These are phyloP conservation scores for Caloenas nicobarica DNA, from an alignment of 2,113 vertebrate species.

Conservation along the genomic window DNA sequence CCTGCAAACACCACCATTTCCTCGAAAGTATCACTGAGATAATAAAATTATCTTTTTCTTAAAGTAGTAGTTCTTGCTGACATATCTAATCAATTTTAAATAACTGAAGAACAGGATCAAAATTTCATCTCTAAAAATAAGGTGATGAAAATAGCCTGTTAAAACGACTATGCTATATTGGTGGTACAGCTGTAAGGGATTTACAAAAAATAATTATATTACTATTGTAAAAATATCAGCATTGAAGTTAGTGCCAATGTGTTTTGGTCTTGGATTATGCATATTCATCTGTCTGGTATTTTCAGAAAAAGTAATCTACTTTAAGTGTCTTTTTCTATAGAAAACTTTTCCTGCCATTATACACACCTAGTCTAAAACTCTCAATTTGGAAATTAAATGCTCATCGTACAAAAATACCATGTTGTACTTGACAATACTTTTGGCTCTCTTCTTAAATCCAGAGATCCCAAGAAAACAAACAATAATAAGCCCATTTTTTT, in stretches of 20 bases:
- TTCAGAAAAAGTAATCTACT: not conserved
- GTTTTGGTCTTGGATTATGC: slow-evolving; percentile 25
- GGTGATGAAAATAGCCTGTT: slow-evolving; percentile 8
- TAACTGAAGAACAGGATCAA: not conserved
- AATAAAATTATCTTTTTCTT: not conserved
- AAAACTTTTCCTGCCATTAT: not conserved
- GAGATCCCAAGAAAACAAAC: not conserved
- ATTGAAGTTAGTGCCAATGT: slow-evolving; percentile 28
- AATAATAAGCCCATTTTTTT: not conserved
- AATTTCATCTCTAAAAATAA: slow-evolving; percentile 30
- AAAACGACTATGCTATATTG: slow-evolving; percentile 22
- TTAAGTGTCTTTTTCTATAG: not conserved
- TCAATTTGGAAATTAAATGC: not conserved
- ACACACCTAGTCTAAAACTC: not conserved
- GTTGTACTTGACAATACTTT: not conserved
- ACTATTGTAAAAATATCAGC: slow-evolving; percentile 36
- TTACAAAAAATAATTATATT: slow-evolving; percentile 40
- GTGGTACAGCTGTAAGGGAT: slow-evolving; percentile 56
- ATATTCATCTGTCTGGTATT: slow-evolving; percentile 56
- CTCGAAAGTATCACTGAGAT: not conserved
- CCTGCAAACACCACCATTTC: not conserved
- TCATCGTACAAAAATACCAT: not conserved
- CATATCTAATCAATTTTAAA: not conserved
- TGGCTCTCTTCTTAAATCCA: not conserved
- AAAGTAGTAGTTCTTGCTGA: not conserved